Base-by-base conservation (phyloP, 2,888 invertebrate genomes). In the Euspilapteryx auroguttella region DNA sequence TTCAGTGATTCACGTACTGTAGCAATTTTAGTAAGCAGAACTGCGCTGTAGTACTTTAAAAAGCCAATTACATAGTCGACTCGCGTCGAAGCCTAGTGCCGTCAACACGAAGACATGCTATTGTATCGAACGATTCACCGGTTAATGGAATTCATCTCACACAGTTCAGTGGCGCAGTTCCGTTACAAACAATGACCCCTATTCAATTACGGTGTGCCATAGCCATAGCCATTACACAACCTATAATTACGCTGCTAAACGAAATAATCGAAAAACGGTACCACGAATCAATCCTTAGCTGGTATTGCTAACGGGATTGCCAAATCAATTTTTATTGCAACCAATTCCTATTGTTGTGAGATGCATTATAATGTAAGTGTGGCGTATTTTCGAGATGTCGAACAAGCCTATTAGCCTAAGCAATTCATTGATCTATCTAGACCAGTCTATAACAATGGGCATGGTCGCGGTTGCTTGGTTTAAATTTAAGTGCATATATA, bases 111-210 rank as follows among this genome's bases (percentile, higher is more conserved):
- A n/a, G n/a, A n/a, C n/a, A n/a, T n/a, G n/a, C 23, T n/a, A 23
- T 10, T 11, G 11, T 23, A 23, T 23, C 11, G 23, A 23, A 23
- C 5, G 4, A 22, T n/a, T 7, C 9, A 22, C 22, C n/a, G 22
- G 9, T 9, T n/a, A n/a, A 61, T 63, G 49, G 54, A 55, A 65
- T 66, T 62, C 65, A 58, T 62, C 56, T 64, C 65, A 59, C 45
- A 42, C 48, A 48, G 38, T 30, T 37, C 37, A n/a, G n/a, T n/a
- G n/a, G n/a, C n/a, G n/a, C n/a, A n/a, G 51, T 48, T 47, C 63
- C 62, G 65, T 65, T 63, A 63, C 55, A 62, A 54, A 61, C 61
- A 58, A 58, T 62, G 65, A 64, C 55, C 62, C 45, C 41, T n/a
- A 30, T 32, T 26, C 14, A 32, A 32, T 25, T 26, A 32, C 32